Base-by-base conservation (phyloP, 2,888 invertebrate species). In the Scaptomyza reducta region DNA sequence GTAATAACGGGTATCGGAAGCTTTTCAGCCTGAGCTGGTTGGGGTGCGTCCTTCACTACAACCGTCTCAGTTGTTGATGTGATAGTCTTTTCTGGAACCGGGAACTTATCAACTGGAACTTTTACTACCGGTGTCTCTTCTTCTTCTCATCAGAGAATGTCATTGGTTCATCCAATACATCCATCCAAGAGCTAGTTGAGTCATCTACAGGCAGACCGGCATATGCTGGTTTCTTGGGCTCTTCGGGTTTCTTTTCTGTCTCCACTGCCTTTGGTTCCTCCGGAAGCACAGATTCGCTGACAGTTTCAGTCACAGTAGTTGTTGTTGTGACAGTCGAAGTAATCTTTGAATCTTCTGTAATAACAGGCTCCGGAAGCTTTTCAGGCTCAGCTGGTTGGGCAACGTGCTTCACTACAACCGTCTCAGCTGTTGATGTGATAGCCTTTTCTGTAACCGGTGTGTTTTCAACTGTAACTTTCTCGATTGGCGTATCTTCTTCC, bases 121-220 rank as follows among this genome's bases (percentile, higher is more conserved):
- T 42, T 47, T 1, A 42, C 45, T 14, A 41, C 7, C 16, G 59
- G 7, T 59, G 25, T 11, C 16, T 80, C 74, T 22, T 67, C 71
- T 22, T 64, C 65, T n/a, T n/a, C 1, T 70, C 89, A 18, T 88
- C 89, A 10, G 9, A 45, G 46, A 91, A 80, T 13, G 74, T 67
- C 64, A 89, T 85, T 40, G 89, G 89, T 56, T 92, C 90, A 44
- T 91, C 91, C 49, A 90, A 11, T 6, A 88, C 85, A 50, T 85
- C 78, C 83, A 92, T 86, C 88, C 91, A 91, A 3, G 85, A 63
- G 41, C 72, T 87, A 87, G 35, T 68, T 0, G 70, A 58, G 14
- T 68, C 68, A 40, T 70, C 90, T 31, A 89, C 77, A 3, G 90
- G 89, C 47, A 89, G 67, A 7, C 88, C 90, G 27, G 80, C 88